phyloP scores from a whole-genome alignment of 2,888 invertebrate species.

The Mongoloraphidia duomilia region DNA sequence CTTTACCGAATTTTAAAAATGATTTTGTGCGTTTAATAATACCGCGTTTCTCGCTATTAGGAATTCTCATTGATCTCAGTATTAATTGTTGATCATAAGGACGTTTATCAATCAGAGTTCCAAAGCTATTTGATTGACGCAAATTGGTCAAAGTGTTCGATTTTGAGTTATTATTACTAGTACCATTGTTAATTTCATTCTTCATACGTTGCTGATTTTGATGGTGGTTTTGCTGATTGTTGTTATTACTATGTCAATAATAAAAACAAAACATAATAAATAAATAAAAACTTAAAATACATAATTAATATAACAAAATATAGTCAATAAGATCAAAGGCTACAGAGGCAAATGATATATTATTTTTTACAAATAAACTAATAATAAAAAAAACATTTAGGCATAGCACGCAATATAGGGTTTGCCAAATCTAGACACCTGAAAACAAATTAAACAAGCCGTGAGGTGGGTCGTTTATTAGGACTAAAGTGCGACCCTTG shows the following conservation, averaged over 20 bases:
- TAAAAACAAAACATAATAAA: constrained; percentile 14
- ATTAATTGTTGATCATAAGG: constrained; percentile 39
- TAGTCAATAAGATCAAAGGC: no score
- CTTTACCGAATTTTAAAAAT: constrained; percentile 69
- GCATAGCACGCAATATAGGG: no score
- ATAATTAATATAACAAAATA: no score
- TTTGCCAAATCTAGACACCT: no score
- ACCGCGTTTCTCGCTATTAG: constrained; percentile 43
- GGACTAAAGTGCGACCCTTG: no score
- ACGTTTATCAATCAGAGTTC: constrained; percentile 26
- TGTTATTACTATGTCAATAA: constrained; percentile 3
- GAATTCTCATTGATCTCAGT: constrained; percentile 31
- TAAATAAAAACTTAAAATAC: constrained; percentile 15
- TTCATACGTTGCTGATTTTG: constrained; percentile 9
- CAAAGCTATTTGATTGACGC: constrained; percentile 26
- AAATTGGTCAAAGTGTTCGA: constrained; percentile 5
- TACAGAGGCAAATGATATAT: no score
- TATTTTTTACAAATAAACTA: no score
- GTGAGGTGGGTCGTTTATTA: no score
- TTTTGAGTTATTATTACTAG: constrained; percentile 20
- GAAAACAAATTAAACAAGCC: no score
- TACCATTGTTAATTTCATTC: constrained; percentile 20
- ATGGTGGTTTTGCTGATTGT: constrained; percentile 3
- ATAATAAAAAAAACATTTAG: no score
- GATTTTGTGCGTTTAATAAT: constrained; percentile 71